Percentiles rank a stretch among this genome's conserved stretches.
Conservation (phyloP, 1,140 invertebrate genomes). For the Melanaphis sacchari region DNA sequence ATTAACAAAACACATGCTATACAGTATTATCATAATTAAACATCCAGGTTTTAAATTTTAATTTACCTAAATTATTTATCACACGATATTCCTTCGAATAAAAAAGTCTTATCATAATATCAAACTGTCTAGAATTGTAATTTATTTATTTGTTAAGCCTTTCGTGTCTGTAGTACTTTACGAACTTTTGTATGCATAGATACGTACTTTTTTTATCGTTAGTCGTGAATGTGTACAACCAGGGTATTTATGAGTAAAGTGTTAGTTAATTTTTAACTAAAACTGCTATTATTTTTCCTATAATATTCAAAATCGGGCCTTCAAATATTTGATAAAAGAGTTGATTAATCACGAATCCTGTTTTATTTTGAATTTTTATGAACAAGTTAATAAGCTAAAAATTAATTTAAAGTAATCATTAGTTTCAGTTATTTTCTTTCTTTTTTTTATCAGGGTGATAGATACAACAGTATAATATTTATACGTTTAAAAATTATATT, state of each 20-base stretch:
- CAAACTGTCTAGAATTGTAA: slow-evolving; percentile 42
- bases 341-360: not conserved
- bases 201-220: slow-evolving; percentile 22
- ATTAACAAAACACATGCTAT: slow-evolving; percentile 10
- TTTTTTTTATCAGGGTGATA: not conserved
- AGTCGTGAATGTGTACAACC: not conserved
- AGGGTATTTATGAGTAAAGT: not conserved
- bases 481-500: not conserved
- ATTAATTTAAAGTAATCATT: not conserved
- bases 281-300: not conserved
- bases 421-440: too few relatives aligned
- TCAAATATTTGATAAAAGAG: not conserved
- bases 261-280: not conserved
- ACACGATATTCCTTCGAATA: slow-evolving; percentile 6
- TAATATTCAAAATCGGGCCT: not conserved
- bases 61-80: slow-evolving; percentile 29
- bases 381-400: not conserved
- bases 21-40: slow-evolving; percentile 38
- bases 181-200: slow-evolving; percentile 1
- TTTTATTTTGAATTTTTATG: not conserved
- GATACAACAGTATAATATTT: not conserved
- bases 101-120: slow-evolving; percentile 34
- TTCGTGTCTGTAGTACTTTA: slow-evolving; percentile 21
- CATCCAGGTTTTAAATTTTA: not conserved
- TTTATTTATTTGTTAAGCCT: slow-evolving; percentile 40